Evolutionary conservation across 2,888 invertebrate genomes (phyloP).

Genomic region (Spisula subtruncata): DNA sequence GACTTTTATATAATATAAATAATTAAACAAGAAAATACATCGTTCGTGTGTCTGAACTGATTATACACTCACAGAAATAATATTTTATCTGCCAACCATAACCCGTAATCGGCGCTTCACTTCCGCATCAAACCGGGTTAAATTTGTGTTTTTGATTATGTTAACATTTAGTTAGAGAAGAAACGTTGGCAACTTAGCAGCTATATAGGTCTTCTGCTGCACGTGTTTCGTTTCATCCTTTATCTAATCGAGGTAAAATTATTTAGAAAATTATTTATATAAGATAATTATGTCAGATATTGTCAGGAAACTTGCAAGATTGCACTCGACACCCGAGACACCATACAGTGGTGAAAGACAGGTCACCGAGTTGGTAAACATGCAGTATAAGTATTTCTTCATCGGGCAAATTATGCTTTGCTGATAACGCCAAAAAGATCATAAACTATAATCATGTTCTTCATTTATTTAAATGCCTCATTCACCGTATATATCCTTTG

Average conservation of each 20-base stretch:
- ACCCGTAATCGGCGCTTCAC: neutral
- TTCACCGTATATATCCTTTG: no score
- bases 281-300: slow-evolving; percentile 1
- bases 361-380: no score
- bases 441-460: no score
- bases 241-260: neutral
- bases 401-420: no score
- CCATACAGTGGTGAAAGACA: no score
- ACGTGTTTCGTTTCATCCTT: neutral
- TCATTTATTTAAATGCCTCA: no score
- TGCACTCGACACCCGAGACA: neutral
- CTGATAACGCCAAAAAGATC: no score
- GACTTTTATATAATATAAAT: no score
- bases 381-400: no score
- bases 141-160: neutral
- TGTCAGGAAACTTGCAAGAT: neutral
- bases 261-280: neutral
- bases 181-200: neutral
- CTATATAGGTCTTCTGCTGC: neutral
- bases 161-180: neutral
- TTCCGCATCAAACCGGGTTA: neutral
- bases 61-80: neutral
- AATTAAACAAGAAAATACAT: no score
- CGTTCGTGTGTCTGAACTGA: neutral
- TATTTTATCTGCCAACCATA: neutral